phyloP scores from a whole-genome alignment of 2,113 vertebrate genomes.

The Athene noctua region DNA sequence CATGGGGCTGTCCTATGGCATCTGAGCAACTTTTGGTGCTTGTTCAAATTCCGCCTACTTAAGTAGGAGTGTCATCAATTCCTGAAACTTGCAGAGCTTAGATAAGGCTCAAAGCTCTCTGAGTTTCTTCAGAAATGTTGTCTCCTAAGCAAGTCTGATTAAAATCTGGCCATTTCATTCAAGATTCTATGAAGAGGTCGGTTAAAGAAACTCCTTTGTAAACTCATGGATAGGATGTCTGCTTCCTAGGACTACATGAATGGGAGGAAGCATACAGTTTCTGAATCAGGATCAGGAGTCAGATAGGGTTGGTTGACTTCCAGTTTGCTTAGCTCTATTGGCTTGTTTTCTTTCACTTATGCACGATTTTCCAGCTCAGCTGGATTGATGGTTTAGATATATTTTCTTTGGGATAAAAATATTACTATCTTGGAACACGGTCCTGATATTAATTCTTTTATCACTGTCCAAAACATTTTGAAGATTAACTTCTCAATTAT shows the following conservation, averaged over 20 bases:
- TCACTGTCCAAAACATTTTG: background rate
- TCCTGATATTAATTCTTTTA: background rate
- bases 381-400: background rate
- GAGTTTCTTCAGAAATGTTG: background rate
- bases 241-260: background rate
- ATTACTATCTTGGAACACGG: background rate
- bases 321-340: background rate
- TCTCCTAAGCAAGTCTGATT: background rate
- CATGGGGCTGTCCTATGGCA: background rate
- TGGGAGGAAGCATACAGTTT: background rate
- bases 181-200: background rate
- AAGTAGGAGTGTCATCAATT: background rate
- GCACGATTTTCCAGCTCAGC: background rate
- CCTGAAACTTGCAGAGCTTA: background rate
- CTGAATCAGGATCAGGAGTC: background rate
- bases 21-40: background rate
- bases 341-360: background rate
- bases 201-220: background rate
- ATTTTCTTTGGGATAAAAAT: background rate
- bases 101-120: background rate
- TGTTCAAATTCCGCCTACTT: background rate
- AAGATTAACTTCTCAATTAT: background rate
- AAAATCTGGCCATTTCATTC: background rate
- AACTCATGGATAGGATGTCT: background rate
- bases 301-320: background rate